Conservation (phyloP, 2,113 vertebrate species). For the Setophaga coronata region DNA sequence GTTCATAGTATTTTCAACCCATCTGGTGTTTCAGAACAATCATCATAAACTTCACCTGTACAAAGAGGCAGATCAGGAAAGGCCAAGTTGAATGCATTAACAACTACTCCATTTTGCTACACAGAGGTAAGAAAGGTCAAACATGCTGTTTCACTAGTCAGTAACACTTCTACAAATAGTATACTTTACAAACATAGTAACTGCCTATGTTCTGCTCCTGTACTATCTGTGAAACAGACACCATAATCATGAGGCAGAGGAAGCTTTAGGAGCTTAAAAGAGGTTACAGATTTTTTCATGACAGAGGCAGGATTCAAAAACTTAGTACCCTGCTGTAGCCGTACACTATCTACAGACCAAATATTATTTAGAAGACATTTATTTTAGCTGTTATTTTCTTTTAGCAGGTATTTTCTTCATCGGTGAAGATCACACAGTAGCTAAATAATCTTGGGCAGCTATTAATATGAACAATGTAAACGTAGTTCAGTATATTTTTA, state of each 20-base stretch:
- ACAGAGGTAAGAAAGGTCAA: not conserved
- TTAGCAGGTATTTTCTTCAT: not conserved
- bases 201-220: not conserved
- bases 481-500: not conserved
- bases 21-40: not conserved
- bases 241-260: not conserved
- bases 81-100: not conserved
- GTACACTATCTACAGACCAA: not conserved
- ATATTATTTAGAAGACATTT: not conserved
- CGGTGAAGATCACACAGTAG: not conserved
- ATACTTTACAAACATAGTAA: not conserved
- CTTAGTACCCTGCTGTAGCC: not conserved
- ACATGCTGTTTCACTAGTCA: not conserved
- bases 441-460: not conserved
- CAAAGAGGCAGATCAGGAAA: not conserved
- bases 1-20: not conserved
- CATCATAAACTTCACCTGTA: not conserved
- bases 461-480: not conserved
- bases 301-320: not conserved
- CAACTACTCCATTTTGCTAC: not conserved
- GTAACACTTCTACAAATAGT: not conserved
- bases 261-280: not conserved
- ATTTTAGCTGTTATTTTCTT: not conserved
- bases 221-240: not conserved
- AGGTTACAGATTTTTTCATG: not conserved